Evolutionary conservation across 2,888 invertebrate species (phyloP), one percentile per base, ranked within the genome.

Genomic region (Metalampra italica): DNA sequence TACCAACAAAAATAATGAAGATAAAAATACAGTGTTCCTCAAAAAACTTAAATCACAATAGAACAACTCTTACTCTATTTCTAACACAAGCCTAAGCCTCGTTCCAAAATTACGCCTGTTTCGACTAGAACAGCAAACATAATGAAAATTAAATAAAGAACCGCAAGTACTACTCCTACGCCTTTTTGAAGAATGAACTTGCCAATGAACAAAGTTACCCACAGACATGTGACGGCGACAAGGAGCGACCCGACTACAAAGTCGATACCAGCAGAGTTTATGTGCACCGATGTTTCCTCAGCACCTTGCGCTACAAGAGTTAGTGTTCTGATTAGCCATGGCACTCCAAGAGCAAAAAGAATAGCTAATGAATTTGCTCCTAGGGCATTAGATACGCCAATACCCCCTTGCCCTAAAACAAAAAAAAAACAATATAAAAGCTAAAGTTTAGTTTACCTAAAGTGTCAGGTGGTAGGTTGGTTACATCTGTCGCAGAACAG

Each of bases 341-440:
- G 97, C 22, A 96, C 73, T 1, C 96, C 96, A 40, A 97, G 82
- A 1, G 96, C 96, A 45, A 96, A 90, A 1, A 97, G 81, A 49
- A 97, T 95, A 51, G 96, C 96, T 69, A 97, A 84, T 0, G 96
- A 95, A 69, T 97, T 97, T 0, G 96, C 95, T 0, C 97, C 97
- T 9, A 97, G 78, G 0, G 96, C 94, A 66, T 97, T 97, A 7
- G 96, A 96, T 15, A 97, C 94, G 0, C 96, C 96, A 88, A 97
- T 96, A 29, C 94, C 94, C 11, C 94, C 96, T 75, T 95, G 93
- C 55, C 96, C 96, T 96, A 69, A 40, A 87, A 85, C 55, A 64
- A 63, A 60, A 67, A 29, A 9, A 46, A 43, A 43, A 34, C 54
- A 45, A 34, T 48, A 44, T 50, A 37, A 32, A 22, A 12, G 12